These are phyloP conservation scores for Phoxinus phoxinus DNA, from an alignment of 2,113 vertebrate species.

Conservation along the genomic window DNA sequence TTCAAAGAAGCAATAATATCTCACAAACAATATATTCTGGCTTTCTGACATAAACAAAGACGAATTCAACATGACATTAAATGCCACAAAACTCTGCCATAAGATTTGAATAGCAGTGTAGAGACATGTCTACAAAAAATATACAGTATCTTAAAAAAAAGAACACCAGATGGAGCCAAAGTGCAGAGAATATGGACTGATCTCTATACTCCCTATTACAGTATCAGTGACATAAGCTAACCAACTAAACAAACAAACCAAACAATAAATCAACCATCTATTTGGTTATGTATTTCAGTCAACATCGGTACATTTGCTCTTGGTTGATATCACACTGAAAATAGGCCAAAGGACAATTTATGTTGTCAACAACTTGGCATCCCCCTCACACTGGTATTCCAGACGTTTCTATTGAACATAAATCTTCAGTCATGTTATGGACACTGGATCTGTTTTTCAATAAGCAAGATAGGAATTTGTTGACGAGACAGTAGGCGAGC, in stretches of 20 bases:
- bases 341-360: neutral
- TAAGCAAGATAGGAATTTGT: conserved; percentile 3
- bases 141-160: neutral
- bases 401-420: conserved; percentile 10
- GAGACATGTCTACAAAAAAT: neutral
- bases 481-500: conserved; percentile 26
- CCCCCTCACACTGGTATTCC: neutral
- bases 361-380: neutral
- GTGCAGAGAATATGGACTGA: neutral
- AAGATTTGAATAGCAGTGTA: neutral
- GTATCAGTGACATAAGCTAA: neutral
- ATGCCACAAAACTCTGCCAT: neutral
- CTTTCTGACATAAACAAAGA: neutral
- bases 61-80: neutral
- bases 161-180: conserved; percentile 25
- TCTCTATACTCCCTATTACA: neutral
- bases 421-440: conserved; percentile 11
- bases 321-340: neutral
- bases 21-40: neutral
- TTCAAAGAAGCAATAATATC: neutral
- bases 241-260: neutral
- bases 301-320: neutral
- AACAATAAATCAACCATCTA: neutral
- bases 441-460: conserved; percentile 38
- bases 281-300: neutral